A percentile compares a stretch with the other conserved stretches of the same genome.
These are phyloP conservation scores for Hetaerina americana DNA, from an alignment of 1,140 invertebrate genomes.

Conservation along the genomic window DNA sequence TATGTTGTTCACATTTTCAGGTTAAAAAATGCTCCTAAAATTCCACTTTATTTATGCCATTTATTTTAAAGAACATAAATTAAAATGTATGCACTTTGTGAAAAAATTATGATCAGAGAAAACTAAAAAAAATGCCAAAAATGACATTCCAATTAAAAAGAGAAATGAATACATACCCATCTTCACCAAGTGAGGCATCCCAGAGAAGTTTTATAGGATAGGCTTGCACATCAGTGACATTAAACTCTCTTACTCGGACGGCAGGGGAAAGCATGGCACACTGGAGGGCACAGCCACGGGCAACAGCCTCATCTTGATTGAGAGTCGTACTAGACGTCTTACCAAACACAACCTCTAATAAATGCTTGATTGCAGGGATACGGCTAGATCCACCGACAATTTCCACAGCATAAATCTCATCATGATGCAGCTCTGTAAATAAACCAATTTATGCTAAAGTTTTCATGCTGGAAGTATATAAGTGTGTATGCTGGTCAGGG, in stretches of 20 bases:
- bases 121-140: background rate
- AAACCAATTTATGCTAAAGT: conserved; percentile 14
- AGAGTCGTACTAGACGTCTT: conserved; percentile 85
- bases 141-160: no score
- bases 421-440: conserved; percentile 52
- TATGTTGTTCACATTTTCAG: no score
- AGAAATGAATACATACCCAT: conserved; percentile 26
- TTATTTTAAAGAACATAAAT: no score
- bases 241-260: conserved; percentile 89
- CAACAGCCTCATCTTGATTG: conserved; percentile 95
- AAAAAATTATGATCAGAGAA: background rate
- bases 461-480: conserved; percentile 1
- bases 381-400: conserved; percentile 91
- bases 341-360: conserved; percentile 78
- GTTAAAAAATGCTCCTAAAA: no score
- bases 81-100: no score
- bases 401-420: conserved; percentile 90
- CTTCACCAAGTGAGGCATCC: conserved; percentile 58
- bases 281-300: conserved; percentile 89
- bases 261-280: conserved; percentile 95
- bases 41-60: no score
- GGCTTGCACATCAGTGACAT: conserved; percentile 82
- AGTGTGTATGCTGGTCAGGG: conserved; percentile 9
- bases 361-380: conserved; percentile 79
- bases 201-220: conserved; percentile 80